These are phyloP conservation scores for Epicampocera succincta DNA, from an alignment of 2,888 invertebrate genomes.

Conservation along the genomic window DNA sequence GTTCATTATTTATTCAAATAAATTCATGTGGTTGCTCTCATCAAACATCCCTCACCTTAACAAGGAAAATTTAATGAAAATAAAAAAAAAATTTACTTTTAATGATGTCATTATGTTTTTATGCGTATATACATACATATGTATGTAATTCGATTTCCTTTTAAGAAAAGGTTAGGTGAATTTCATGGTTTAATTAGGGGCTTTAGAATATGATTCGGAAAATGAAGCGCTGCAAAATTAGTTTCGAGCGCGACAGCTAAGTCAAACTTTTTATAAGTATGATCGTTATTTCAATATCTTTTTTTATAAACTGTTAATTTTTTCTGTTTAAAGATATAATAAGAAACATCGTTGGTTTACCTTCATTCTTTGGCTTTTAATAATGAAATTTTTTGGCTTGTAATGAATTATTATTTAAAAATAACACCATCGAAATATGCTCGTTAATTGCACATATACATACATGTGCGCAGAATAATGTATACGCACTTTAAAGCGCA, in stretches of 20 bases:
- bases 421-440: slow-evolving; percentile 26
- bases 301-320: too few relatives aligned
- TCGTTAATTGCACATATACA: not conserved
- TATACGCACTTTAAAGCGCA: slow-evolving; percentile 50
- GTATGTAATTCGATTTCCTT: too few relatives aligned
- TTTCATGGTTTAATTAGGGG: too few relatives aligned
- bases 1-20: slow-evolving; percentile 7
- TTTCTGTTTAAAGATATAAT: too few relatives aligned
- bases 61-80: slow-evolving; percentile 30
- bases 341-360: not conserved
- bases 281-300: too few relatives aligned
- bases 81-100: not conserved
- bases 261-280: too few relatives aligned
- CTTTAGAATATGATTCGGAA: too few relatives aligned
- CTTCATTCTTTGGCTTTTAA: too few relatives aligned
- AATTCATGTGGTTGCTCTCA: slow-evolving; percentile 4
- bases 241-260: too few relatives aligned
- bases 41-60: slow-evolving; percentile 60
- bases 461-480: slow-evolving; percentile 24
- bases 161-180: too few relatives aligned
- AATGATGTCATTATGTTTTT: slow-evolving; percentile 30
- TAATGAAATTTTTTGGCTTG: not conserved
- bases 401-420: slow-evolving; percentile 14
- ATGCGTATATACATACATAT: too few relatives aligned
- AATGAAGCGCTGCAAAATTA: too few relatives aligned